phyloP scores from a whole-genome alignment of 2,797 vertebrate species.

The Vireo griseus region DNA sequence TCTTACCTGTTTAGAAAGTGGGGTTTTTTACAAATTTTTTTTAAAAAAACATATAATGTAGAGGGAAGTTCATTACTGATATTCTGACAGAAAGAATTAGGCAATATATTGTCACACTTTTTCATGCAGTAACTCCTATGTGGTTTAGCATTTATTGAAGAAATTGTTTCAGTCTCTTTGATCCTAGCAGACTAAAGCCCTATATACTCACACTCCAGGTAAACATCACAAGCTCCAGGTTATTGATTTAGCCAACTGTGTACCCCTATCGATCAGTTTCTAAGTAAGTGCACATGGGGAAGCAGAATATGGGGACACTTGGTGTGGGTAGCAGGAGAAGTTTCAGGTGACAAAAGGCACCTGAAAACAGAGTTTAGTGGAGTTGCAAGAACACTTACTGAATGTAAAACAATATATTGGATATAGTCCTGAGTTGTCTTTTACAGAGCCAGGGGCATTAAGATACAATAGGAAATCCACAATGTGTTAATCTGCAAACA shows the following conservation, averaged over 20 bases:
- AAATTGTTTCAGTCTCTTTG: background rate
- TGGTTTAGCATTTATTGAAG: background rate
- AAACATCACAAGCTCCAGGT: background rate
- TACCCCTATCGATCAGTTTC: background rate
- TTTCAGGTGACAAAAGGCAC: background rate
- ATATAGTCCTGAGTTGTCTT: background rate
- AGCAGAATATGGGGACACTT: background rate
- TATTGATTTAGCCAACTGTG: background rate
- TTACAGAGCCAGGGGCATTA: background rate
- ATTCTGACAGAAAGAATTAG: background rate
- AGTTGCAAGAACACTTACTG: background rate
- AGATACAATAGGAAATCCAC: background rate
- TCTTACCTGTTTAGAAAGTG: background rate
- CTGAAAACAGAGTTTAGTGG: background rate
- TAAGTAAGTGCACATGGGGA: background rate
- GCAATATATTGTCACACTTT: background rate
- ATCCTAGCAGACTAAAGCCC: background rate
- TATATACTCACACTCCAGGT: background rate
- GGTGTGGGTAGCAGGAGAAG: background rate
- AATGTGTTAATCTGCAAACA: conserved; percentile 3
- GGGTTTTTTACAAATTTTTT: fast-evolving
- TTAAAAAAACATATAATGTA: background rate
- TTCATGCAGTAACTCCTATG: background rate
- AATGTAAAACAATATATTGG: background rate
- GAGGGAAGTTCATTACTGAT: background rate